Evolutionary conservation across 2,113 vertebrate species (phyloP), one percentile per base, ranked within the genome.

Genomic region (Zosterops lateralis): DNA sequence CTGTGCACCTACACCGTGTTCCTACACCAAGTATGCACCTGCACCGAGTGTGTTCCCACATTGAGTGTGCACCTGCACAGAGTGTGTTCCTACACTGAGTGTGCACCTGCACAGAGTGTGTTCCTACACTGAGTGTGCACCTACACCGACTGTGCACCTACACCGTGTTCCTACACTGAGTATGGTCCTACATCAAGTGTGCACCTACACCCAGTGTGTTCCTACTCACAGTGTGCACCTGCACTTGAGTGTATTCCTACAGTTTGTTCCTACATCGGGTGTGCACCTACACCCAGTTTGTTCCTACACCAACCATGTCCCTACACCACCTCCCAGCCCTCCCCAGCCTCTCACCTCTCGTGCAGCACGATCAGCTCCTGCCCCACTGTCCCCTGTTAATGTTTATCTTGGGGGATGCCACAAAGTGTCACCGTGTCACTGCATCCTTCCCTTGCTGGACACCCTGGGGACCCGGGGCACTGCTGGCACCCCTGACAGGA

Each of bases 381-480:
- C 76, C 60, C 51, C 0, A 32, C 89, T 61, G 19, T 22, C 47
- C 21, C 73, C 78, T 42, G 95, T 76, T 87, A 81, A 81, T 90
- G 78, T 95, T 95, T 95, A 91, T 64, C 77, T 5, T 21, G 53
- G 82, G 22, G 70, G 51, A 44, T 11, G 61, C 40, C 3, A 1
- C 60, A 3, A 6, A 44, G 6, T 22, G 34, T 45, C 91, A 53
- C 67, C 38, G 8, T 24, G 34, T 48, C 92, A 60, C 62, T 68
- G 3, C 80, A 38, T 25, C 58, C 40, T 44, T 28, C 64, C 51
- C n/a, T 3, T 15, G 47, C 64, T 44, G 54, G 22, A 2, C 1
- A 0, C n/a, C 19, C 21, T 17, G 2, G 12, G 54, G 25, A 2
- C 25, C 31, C 6, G 0, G 9, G 40, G 56, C 16, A 1, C 26